phyloP scores from a whole-genome alignment of 2,797 vertebrate genomes.

The Loriculus beryllinus region DNA sequence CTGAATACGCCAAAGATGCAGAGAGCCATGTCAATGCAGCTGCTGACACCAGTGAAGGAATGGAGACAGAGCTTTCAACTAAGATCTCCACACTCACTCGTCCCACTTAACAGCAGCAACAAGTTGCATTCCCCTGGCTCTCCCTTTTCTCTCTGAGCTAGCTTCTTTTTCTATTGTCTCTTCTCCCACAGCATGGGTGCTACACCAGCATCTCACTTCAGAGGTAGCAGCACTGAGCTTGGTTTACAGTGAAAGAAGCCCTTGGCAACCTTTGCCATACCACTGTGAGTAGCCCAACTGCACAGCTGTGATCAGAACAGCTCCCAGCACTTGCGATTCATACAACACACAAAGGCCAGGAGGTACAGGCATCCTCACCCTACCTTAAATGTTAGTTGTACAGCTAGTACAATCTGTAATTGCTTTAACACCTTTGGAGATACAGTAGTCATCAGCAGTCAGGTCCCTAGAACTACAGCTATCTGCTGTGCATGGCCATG shows the following conservation, averaged over 20 bases:
- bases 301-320: not conserved
- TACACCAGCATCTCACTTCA: not conserved
- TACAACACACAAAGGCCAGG: not conserved
- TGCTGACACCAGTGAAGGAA: not conserved
- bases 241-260: not conserved
- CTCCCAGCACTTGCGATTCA: not conserved
- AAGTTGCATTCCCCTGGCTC: not conserved
- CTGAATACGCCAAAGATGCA: not conserved
- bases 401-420: not conserved
- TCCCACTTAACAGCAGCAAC: not conserved
- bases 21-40: not conserved
- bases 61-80: not conserved
- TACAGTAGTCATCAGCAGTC: not conserved
- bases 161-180: not conserved
- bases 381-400: not conserved
- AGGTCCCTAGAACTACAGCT: not conserved
- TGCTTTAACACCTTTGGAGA: not conserved
- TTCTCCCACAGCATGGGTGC: not conserved
- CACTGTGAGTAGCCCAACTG: not conserved
- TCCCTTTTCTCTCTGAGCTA: not conserved
- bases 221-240: not conserved
- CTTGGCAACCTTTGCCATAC: not conserved
- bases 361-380: not conserved
- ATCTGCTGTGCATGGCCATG: not conserved
- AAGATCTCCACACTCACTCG: not conserved